Base-by-base conservation (phyloP, 2,797 vertebrate genomes). In the Sebastes variabilis region DNA sequence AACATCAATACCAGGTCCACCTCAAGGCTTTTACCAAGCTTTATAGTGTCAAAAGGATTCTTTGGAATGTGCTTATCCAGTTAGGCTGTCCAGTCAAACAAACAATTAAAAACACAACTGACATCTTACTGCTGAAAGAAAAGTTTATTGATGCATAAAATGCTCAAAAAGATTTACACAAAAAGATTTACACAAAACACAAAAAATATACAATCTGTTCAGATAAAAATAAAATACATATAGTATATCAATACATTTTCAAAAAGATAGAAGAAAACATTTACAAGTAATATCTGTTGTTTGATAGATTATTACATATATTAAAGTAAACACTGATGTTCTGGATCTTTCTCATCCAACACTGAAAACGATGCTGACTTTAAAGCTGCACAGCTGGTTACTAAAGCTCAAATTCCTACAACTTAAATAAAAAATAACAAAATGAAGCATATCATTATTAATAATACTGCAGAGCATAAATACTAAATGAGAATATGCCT, bases 11-110 rank as follows among this genome's bases (percentile, higher is more conserved):
- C 38, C 38, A 42, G 6, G 38, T 42, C 38, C 38, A 42, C 14
- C 0, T 42, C 5, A 42, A 6, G 38, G 13, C 14, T 42, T 42
- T 6, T 42, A 0, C 0, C 6, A 42, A 42, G 38, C 0, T 42
- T 16, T 42, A 42, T 42, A 42, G 38, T 42, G 38, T 42, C 14
- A 42, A 3, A 42, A 6, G 38, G 38, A 42, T 20, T 0, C 46
- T 52, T 8, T 0, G 0, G 46, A 9, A 52, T n/a, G 16, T 52
- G 18, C 46, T 20, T 20, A 52, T 52, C 46, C 46, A 52, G 46
- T 52, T 52, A 20, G 6, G 8, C 46, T 52, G 18, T 52, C 46
- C 46, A 0, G 46, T n/a, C 8, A n/a, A 52, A 52, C 46, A 52
- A 52, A 52, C 18, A 2, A 52, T 9, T 42, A 16, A 42, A 42